Evolutionary conservation across 1,140 invertebrate genomes (phyloP), one percentile per base, ranked within the genome.

Genomic region (Protaetia brevitarsis): DNA sequence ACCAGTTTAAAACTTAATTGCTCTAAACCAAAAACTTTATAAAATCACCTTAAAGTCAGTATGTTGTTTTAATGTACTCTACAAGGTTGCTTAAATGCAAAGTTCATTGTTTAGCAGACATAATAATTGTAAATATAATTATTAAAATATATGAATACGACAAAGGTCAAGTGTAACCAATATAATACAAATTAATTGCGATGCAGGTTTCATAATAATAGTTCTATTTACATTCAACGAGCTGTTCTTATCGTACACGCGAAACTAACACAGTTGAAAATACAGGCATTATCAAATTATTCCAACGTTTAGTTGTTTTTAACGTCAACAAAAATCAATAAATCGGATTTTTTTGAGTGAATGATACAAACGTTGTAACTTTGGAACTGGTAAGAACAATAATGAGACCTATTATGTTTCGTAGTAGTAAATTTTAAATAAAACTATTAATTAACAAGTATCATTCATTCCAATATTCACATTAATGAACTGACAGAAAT

Each of bases 151-250:
- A 51, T 51, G 21, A 23, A 51, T 21, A 23, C 13, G 11, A 16
- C 16, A 23, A 10, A 51, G 41, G 41, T 51, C 41, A 51, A 7
- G 21, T 23, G 8, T 21, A 21, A 3, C 10, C 1, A 23, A 51
- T 23, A 51, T 23, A 51, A 16, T 51, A 51, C 13, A 23, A 26
- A 51, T 51, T 23, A 51, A 51, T 51, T 51, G n/a, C n/a, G n/a
- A 51, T 51, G 13, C 41, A 51, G 41, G 41, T 51, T 51, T 51
- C 41, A 51, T 19, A 51, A 51, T 51, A 51, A 51, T 51, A 51
- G 19, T 23, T 51, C 11, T 19, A 21, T 45, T 13, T 45, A 13
- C 16, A 8, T 45, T 21, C 41, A 10, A 8, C 11, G 8, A 3
- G 19, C 41, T 5, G 5, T 19, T 51, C 41, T 51, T 51, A 23